Evolutionary conservation across 2,113 vertebrate genomes (phyloP), one percentile per base, ranked within the genome.

Genomic region (Pontoporia blainvillei): DNA sequence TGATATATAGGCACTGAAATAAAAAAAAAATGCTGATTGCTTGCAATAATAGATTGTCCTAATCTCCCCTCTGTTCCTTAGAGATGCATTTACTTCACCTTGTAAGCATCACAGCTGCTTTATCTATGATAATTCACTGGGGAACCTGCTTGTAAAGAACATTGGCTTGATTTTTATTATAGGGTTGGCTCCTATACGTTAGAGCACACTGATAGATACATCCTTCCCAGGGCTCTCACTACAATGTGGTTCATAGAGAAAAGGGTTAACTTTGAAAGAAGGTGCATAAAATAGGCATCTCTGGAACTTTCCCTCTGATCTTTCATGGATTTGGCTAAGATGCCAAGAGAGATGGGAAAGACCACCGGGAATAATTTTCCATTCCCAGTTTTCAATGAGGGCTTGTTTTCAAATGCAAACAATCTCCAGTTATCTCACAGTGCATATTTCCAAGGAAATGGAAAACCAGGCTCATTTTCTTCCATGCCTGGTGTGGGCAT

Each of bases 161-260:
- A 9, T 18, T 12, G 25, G 15, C 57, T 78, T 44, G 39, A 66
- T 39, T 71, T 66, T 76, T 54, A 52, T 67, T 5, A 5, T 11
- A 12, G 79, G 17, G 29, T 2, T 41, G 44, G 20, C 29, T 14
- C 57, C 59, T 75, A 6, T 1, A 4, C 5, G 0, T 49, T 31
- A 4, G 23, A 62, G 52, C 36, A 2, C 25, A 71, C 23, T 0
- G 3, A 3, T 0, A 23, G 15, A 5, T 12, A 61, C 12, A 5
- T 44, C 72, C 73, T 41, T 46, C 9, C 61, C 49, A 29, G 18
- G 23, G 8, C 41, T 14, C 21, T 41, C 7, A 1, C 59, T 34
- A 0, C 36, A 11, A 0, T 3, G 44, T 18, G 31, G 34, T 46
- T 17, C 86, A 0, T 12, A 31, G 31, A 86, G 71, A 46, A 64